Conservation (phyloP, 2,888 invertebrate genomes). For the Drosophila multiciliata region DNA sequence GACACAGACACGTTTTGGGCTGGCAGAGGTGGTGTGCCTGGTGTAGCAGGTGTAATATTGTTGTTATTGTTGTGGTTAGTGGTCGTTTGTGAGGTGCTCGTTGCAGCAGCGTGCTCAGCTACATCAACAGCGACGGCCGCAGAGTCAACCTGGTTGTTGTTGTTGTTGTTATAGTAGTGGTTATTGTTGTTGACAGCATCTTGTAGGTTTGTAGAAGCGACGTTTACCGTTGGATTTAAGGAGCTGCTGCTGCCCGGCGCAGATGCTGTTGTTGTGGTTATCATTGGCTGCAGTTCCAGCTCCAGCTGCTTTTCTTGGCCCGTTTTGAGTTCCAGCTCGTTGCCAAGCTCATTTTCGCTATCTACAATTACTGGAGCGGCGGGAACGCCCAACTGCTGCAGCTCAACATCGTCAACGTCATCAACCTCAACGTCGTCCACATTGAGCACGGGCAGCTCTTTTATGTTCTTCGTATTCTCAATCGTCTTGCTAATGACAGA, state of each 20-base stretch:
- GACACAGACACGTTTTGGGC: slow-evolving; percentile 35
- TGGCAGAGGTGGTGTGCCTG: slow-evolving; percentile 26
- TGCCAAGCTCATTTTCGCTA: slow-evolving; percentile 51
- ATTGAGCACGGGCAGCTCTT: slow-evolving; percentile 78
- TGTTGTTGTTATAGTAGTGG: slow-evolving; percentile 19
- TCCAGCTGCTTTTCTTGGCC: slow-evolving; percentile 13
- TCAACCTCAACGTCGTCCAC: slow-evolving; percentile 63
- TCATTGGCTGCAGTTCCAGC: slow-evolving; percentile 17
- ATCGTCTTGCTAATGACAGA: slow-evolving; percentile 85
- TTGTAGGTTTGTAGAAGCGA: slow-evolving; percentile 25
- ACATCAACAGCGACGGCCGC: slow-evolving; percentile 54
- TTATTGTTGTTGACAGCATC: slow-evolving; percentile 34
- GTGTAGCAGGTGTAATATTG: slow-evolving; percentile 50
- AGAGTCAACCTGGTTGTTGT: slow-evolving; percentile 55
- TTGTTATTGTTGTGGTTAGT: slow-evolving; percentile 42
- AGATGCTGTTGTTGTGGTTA: slow-evolving; percentile 41
- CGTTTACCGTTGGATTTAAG: slow-evolving; percentile 53
- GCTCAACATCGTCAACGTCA: slow-evolving; percentile 62
- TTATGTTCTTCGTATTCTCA: slow-evolving; percentile 84
- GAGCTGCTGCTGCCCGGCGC: slow-evolving; percentile 27
- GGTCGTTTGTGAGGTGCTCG: slow-evolving; percentile 64
- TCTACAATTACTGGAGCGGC: slow-evolving; percentile 56
- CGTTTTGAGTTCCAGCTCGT: slow-evolving; percentile 43
- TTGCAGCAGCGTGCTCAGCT: slow-evolving; percentile 57
- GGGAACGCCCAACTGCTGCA: slow-evolving; percentile 54